phyloP scores from a whole-genome alignment of 1,140 invertebrate species.

The Argopecten irradians region DNA sequence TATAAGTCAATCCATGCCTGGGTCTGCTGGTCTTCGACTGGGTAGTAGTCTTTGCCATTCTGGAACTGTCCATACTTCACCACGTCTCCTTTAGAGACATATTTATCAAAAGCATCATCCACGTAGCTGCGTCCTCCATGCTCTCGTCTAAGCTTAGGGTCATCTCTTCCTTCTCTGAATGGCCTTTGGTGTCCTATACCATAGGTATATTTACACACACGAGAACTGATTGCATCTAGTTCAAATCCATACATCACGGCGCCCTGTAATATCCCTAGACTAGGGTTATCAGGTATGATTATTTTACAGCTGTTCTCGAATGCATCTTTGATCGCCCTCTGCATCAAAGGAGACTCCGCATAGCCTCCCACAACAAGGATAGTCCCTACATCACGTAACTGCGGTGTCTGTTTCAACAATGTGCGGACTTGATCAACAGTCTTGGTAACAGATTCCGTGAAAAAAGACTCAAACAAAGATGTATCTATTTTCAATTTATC shows the following conservation, averaged over 20 bases:
- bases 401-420: background rate
- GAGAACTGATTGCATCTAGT: conserved; percentile 40
- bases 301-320: conserved; percentile 43
- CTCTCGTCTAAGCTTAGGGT: conserved; percentile 31
- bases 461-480: conserved; percentile 35
- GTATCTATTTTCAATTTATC: conserved; percentile 40
- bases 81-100: conserved; percentile 49
- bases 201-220: conserved; percentile 54
- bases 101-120: conserved; percentile 55
- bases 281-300: conserved; percentile 43
- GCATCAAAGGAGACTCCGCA: conserved; percentile 51
- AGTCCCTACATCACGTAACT: conserved; percentile 30
- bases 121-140: conserved; percentile 39
- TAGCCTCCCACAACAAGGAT: conserved; percentile 55
- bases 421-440: conserved; percentile 24
- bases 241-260: conserved; percentile 55
- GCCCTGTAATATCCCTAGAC: conserved; percentile 49
- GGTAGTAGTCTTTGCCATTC: conserved; percentile 48
- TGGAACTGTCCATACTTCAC: conserved; percentile 44
- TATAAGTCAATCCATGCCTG: conserved; percentile 51
- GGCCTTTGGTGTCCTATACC: conserved; percentile 45
- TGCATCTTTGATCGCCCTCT: conserved; percentile 35
- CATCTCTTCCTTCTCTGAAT: conserved; percentile 31
- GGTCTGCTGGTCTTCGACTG: conserved; percentile 30
- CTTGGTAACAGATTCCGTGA: conserved; percentile 40